Percentiles rank a stretch among this genome's conserved stretches.
phyloP scores from a whole-genome alignment of 2,113 vertebrate species.

The Perccottus glenii region DNA sequence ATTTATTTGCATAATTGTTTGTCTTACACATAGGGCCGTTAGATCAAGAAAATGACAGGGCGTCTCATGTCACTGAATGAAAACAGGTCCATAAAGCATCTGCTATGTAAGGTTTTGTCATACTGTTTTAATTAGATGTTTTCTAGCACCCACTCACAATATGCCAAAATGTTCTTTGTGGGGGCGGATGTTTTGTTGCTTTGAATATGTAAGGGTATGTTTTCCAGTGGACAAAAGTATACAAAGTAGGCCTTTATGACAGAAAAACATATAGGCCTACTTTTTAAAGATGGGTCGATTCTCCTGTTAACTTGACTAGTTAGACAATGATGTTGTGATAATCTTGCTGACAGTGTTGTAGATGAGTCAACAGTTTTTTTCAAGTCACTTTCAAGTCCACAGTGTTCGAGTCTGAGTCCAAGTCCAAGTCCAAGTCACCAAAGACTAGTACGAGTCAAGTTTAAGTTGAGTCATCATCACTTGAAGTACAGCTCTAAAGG shows the following conservation, averaged over 20 bases:
- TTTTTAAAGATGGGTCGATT: conserved; percentile 11
- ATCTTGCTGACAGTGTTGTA: conserved; percentile 6
- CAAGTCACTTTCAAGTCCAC: background rate
- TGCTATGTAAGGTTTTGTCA: conserved; percentile 43
- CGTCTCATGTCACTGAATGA: conserved; percentile 18
- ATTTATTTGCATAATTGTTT: background rate
- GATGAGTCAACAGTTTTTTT: background rate
- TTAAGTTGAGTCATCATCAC: too few species aligned
- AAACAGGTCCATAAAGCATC: conserved; percentile 32
- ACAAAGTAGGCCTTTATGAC: background rate
- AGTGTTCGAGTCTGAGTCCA: background rate
- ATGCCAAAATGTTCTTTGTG: conserved; percentile 51
- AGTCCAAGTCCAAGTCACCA: too few species aligned
- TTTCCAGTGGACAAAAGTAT: conserved; percentile 11
- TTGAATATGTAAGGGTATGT: conserved; percentile 30
- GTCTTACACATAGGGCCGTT: background rate
- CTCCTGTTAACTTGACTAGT: background rate
- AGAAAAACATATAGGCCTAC: background rate
- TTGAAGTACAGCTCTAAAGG: too few species aligned
- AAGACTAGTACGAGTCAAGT: too few species aligned
- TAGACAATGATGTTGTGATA: background rate
- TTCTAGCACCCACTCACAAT: conserved; percentile 69
- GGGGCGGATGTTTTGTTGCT: conserved; percentile 59
- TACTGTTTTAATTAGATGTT: conserved; percentile 60
- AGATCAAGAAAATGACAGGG: background rate